Percentiles rank a stretch among this genome's conserved stretches.
phyloP scores from a whole-genome alignment of 2,797 vertebrate genomes.

The Hyperoplus lanceolatus region DNA sequence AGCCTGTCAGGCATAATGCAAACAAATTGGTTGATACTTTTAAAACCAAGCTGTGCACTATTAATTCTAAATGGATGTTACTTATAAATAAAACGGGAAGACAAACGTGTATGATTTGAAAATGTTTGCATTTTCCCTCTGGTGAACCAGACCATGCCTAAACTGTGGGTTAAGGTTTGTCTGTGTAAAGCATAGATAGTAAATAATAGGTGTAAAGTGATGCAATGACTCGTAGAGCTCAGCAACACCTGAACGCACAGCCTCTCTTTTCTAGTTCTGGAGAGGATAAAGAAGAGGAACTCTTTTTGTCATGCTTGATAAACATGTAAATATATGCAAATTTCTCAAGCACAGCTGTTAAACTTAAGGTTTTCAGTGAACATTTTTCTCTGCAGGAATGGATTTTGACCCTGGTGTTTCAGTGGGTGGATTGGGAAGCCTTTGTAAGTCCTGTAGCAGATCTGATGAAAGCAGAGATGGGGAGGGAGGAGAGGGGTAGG shows the following conservation, averaged over 20 bases:
- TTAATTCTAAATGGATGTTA: constrained; percentile 18
- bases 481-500: constrained; percentile 44
- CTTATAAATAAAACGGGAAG: constrained; percentile 7
- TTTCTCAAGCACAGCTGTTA: constrained; percentile 37
- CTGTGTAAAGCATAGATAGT: too few relatives aligned
- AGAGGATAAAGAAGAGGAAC: constrained; percentile 24
- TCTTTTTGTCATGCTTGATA: constrained; percentile 34
- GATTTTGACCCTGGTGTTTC: constrained; percentile 58
- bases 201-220: constrained; percentile 27
- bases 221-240: constrained; percentile 40
- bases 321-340: constrained; percentile 65
- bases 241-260: constrained; percentile 32
- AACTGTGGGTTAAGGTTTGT: constrained; percentile 11
- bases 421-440: constrained; percentile 45
- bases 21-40: constrained; percentile 35
- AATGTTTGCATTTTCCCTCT: constrained; percentile 13
- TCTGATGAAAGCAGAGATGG: constrained; percentile 77
- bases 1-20: constrained; percentile 12
- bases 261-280: not conserved
- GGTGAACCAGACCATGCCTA: constrained; percentile 8
- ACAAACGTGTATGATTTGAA: constrained; percentile 3
- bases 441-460: constrained; percentile 64
- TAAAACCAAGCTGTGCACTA: constrained; percentile 11
- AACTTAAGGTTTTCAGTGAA: constrained; percentile 27
- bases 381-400: constrained; percentile 46